These are phyloP conservation scores for Pentalonia nigronervosa DNA, from an alignment of 1,140 invertebrate genomes.

Conservation along the genomic window DNA sequence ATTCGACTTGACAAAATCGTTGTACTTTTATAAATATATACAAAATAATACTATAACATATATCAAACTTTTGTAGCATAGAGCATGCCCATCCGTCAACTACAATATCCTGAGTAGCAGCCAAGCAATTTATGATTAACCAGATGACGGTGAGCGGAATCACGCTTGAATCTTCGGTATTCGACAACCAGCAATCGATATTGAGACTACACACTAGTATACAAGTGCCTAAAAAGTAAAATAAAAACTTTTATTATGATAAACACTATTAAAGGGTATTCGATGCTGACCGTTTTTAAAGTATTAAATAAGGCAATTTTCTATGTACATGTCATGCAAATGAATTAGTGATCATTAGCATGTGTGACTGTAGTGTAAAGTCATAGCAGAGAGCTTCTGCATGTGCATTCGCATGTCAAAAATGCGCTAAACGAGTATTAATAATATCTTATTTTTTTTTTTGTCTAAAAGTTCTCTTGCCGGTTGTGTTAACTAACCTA, in stretches of 20 bases:
- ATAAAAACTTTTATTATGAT: neutral
- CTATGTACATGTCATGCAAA: too few relatives aligned
- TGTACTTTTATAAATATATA: neutral
- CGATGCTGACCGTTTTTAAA: neutral
- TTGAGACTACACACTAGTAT: neutral
- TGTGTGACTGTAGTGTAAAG: too few relatives aligned
- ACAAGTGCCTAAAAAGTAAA: neutral
- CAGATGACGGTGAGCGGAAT: neutral
- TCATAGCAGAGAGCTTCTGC: too few relatives aligned
- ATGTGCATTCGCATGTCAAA: too few relatives aligned
- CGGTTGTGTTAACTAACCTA: too few relatives aligned
- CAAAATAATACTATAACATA: neutral
- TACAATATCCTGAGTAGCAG: slow-evolving; percentile 5
- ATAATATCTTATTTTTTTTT: too few relatives aligned
- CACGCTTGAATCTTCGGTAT: neutral
- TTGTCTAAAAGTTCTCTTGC: too few relatives aligned
- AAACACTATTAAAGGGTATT: neutral
- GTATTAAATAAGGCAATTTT: neutral
- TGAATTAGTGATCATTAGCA: too few relatives aligned
- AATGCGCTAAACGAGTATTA: too few relatives aligned
- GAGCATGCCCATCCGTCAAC: neutral
- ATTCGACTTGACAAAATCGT: neutral
- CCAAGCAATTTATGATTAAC: slow-evolving; percentile 6
- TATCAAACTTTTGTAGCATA: neutral
- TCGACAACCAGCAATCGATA: neutral